Conservation (phyloP, 2,113 vertebrate species). For the Semnornis frantzii region DNA sequence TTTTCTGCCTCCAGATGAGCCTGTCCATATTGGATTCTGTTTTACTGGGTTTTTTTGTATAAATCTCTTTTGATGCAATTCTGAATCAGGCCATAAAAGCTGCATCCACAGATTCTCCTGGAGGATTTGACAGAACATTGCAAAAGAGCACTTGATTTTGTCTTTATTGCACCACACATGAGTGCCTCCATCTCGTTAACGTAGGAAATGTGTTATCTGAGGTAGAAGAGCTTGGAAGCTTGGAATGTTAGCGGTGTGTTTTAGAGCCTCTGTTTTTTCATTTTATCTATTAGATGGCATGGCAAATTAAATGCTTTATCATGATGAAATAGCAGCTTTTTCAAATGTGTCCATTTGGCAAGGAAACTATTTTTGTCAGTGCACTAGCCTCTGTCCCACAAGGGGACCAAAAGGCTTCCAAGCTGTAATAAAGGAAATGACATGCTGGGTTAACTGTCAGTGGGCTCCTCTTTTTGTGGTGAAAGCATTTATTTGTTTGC, state of each 20-base stretch:
- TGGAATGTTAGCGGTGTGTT: background rate
- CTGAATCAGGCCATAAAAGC: background rate
- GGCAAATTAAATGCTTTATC: slow-evolving; percentile 46
- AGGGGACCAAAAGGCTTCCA: background rate
- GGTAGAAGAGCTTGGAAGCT: background rate
- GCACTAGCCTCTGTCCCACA: background rate
- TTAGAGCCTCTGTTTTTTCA: slow-evolving; percentile 15
- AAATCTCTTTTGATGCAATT: background rate
- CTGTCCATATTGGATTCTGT: background rate
- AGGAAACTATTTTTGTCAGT: slow-evolving; percentile 15
- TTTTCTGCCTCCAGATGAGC: background rate
- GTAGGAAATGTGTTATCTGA: slow-evolving; percentile 50
- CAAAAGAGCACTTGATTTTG: slow-evolving; percentile 40
- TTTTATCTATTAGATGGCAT: slow-evolving; percentile 43
- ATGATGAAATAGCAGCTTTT: slow-evolving; percentile 27
- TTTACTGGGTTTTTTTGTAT: background rate
- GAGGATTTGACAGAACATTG: slow-evolving; percentile 11
- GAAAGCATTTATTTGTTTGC: background rate
- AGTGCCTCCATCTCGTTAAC: slow-evolving; percentile 57
- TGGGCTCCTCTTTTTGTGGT: background rate
- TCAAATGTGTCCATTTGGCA: slow-evolving; percentile 45
- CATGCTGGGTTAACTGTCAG: background rate
- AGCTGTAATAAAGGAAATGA: slow-evolving; percentile 20
- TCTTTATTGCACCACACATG: slow-evolving; percentile 59
- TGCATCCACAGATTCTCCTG: background rate